phyloP scores from a whole-genome alignment of 2,797 vertebrate genomes.

The Mus minutoides region DNA sequence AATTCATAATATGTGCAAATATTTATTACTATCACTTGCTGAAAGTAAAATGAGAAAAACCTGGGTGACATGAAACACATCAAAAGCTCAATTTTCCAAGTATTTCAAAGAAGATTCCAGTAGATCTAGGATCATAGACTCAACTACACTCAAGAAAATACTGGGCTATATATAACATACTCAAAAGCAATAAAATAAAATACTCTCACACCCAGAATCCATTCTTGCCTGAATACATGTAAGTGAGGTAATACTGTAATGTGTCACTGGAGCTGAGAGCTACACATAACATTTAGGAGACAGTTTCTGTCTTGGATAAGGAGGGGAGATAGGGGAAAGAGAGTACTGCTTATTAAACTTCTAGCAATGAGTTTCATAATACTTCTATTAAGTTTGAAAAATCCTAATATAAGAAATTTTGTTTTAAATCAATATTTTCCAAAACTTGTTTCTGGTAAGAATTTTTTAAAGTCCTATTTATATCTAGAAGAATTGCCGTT shows the following conservation, averaged over 20 bases:
- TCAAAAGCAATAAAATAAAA: background rate
- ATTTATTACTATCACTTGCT: background rate
- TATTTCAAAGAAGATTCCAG: background rate
- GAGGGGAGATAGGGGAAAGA: background rate
- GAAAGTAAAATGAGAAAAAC: background rate
- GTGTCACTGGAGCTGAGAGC: background rate
- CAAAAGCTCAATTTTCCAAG: background rate
- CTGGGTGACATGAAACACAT: background rate
- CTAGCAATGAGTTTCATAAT: background rate
- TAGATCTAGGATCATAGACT: background rate
- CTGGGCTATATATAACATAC: background rate
- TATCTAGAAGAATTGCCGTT: constrained; percentile 45
- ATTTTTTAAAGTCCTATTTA: constrained; percentile 35
- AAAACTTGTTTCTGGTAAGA: constrained; percentile 11
- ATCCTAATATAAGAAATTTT: background rate
- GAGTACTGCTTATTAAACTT: background rate
- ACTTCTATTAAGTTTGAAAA: background rate
- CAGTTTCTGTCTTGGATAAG: background rate
- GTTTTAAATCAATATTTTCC: background rate
- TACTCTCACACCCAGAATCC: background rate
- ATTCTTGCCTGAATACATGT: background rate
- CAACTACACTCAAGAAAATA: background rate
- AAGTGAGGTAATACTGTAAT: background rate
- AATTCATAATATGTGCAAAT: background rate
- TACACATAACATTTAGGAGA: too few relatives aligned